Evolutionary conservation across 1,140 invertebrate species (phyloP), one percentile per base, ranked within the genome.

Genomic region (Oryctes rhinoceros): DNA sequence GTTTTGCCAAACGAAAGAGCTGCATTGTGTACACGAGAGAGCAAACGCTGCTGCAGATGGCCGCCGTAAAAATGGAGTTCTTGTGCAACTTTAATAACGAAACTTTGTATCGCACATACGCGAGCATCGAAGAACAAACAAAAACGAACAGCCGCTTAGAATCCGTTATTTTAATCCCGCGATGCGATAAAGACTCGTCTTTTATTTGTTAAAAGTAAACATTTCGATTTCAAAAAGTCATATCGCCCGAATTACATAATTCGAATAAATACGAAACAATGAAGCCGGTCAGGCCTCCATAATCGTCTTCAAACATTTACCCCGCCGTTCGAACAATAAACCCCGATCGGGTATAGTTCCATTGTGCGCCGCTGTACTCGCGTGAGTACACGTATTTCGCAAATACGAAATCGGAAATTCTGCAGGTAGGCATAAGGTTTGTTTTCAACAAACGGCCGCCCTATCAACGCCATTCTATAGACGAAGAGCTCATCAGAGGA

Each of bases 401-500:
- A 35, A 67, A 67, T 18, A 67, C 65, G n/a, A 18, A 67, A 67
- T 67, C 65, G 65, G 65, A 67, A 67, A 67, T 67, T 67, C 65
- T 20, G 20, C 18, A 67, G 65, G 65, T 67, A 18, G 65, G 65
- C 20, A 67, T 13, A 9, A 67, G 65, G 65, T 10, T 67, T 67
- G 65, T 67, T 67, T 24, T 67, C n/a, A 67, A 44, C 39, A 44
- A 44, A 30, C 39, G 5, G 30, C 30, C 30, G 65, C 18, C 20
- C n/a, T 20, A 35, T 5, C 20, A 67, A 24, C 65, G 18, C 65
- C 65, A 67, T 24, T 18, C n/a, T 18, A 4, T 11, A 18, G 4
- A 67, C 20, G 18, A 18, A 67, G 30, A 65, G 59, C 65, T 10
- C 18, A 24, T 67, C 65, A 67, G 4, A n/a, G 13, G n/a, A 53